These are phyloP conservation scores for Rhagologus leucostigma DNA, from an alignment of 2,113 vertebrate species.

Conservation along the genomic window DNA sequence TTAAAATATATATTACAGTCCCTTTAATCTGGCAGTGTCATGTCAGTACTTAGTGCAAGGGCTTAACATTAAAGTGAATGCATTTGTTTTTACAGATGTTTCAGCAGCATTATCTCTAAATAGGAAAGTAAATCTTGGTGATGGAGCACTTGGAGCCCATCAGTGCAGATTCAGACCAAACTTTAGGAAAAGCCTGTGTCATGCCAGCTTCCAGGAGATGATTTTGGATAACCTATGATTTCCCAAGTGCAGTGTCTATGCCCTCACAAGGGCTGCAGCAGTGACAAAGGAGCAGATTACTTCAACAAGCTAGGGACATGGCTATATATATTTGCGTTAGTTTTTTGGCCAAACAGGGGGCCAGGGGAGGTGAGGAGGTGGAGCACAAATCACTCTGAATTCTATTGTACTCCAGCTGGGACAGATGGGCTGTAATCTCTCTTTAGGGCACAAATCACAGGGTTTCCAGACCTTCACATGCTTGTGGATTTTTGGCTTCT, in stretches of 20 bases:
- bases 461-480: not conserved
- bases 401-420: not conserved
- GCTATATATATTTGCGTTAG: not conserved
- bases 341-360: not conserved
- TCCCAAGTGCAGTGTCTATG: not conserved
- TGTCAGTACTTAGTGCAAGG: not conserved
- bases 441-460: not conserved
- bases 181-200: not conserved
- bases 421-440: not conserved
- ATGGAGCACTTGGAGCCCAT: not conserved
- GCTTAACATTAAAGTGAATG: not conserved
- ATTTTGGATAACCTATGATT: not conserved
- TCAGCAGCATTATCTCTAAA: not conserved
- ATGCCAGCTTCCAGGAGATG: not conserved
- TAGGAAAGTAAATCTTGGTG: not conserved
- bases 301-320: not conserved
- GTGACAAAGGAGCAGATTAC: not conserved
- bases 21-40: not conserved
- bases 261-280: rapidly evolving
- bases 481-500: not conserved
- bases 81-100: conserved; percentile 10
- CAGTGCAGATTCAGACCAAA: not conserved
- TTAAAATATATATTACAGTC: not conserved
- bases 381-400: not conserved
- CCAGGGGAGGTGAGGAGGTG: not conserved